These are phyloP conservation scores for Zaprionus davidi DNA, from an alignment of 1,140 invertebrate genomes.

Conservation along the genomic window DNA sequence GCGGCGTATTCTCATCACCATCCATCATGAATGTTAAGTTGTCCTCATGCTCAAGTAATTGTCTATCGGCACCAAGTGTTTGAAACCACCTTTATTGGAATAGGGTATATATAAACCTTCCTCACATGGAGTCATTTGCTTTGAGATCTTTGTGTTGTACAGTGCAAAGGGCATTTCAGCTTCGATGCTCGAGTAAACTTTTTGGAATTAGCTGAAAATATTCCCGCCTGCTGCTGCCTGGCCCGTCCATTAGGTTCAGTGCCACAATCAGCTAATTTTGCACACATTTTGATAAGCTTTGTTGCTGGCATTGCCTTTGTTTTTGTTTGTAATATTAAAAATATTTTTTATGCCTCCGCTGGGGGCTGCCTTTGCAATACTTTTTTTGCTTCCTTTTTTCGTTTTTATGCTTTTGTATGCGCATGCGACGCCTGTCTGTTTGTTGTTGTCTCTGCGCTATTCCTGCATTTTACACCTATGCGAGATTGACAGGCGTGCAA, in stretches of 20 bases:
- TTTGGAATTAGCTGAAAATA: constrained; percentile 45
- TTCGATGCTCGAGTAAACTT: background rate
- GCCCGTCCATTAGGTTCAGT: constrained; percentile 33
- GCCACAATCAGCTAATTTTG: constrained; percentile 69
- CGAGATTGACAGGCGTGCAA: constrained; percentile 67
- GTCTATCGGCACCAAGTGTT: too few relatives aligned
- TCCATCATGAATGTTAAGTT: too few relatives aligned
- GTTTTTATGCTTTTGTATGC: constrained; percentile 50
- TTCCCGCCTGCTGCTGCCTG: constrained; percentile 9
- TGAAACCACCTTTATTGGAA: too few relatives aligned
- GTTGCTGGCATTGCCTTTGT: constrained; percentile 43
- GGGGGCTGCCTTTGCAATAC: constrained; percentile 15
- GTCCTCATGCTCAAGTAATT: too few relatives aligned
- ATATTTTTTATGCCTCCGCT: constrained; percentile 60
- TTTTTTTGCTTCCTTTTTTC: constrained; percentile 5
- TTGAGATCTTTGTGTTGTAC: too few relatives aligned
- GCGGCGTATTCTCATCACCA: too few relatives aligned
- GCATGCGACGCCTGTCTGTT: constrained; percentile 60
- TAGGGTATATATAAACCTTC: too few relatives aligned
- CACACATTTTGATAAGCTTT: constrained; percentile 76
- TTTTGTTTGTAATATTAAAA: constrained; percentile 70
- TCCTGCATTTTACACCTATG: constrained; percentile 52
- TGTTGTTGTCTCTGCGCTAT: constrained; percentile 46
- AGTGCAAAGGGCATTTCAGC: background rate
- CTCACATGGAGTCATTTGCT: too few relatives aligned